Evolutionary conservation across 2,113 vertebrate genomes (phyloP), one percentile per base, ranked within the genome.

Genomic region (Sinocyclocheilus grahami): DNA sequence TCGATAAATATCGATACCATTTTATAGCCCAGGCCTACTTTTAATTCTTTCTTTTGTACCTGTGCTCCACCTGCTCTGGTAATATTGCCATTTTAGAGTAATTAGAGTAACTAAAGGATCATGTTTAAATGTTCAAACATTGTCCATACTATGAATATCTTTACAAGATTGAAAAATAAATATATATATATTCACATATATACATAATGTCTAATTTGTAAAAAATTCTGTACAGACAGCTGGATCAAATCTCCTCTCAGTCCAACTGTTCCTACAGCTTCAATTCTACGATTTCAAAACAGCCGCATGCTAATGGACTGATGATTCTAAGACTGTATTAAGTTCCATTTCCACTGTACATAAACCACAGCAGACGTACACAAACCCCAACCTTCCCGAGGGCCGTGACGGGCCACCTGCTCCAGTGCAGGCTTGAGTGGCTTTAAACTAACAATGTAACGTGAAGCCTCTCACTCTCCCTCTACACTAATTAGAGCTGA

Each of bases 401-500:
- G 53, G 77, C 53, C 33, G 30, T 20, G 30, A 13, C 11, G 2
- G 30, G 65, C 89, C 90, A 92, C 90, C 86, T 89, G 91, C 79
- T 82, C 62, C 42, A 33, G 79, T 20, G 13, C 16, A 1, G 60
- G 48, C 62, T 24, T 67, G 58, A 27, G 79, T 89, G 91, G 90
- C 87, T 89, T 89, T 90, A 87, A 90, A 91, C 90, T 86, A 91
- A 88, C 86, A 88, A 85, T 87, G 91, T 86, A 93, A 93, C 65
- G 89, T 71, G 91, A 93, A 88, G 88, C 78, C 53, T 69, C 42
- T 86, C 89, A 87, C n/a, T 87, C 82, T 86, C 88, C 88, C 89
- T 33, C 83, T 83, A 89, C 87, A 82, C 90, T 92, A 90, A 93
- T 93, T 93, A 93, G 90, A 92, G 87, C 63, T 85, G 87, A 51